Percentiles rank a stretch among this genome's conserved stretches.
Conservation (phyloP, 2,888 invertebrate species). For the Drosophila paracracens region DNA sequence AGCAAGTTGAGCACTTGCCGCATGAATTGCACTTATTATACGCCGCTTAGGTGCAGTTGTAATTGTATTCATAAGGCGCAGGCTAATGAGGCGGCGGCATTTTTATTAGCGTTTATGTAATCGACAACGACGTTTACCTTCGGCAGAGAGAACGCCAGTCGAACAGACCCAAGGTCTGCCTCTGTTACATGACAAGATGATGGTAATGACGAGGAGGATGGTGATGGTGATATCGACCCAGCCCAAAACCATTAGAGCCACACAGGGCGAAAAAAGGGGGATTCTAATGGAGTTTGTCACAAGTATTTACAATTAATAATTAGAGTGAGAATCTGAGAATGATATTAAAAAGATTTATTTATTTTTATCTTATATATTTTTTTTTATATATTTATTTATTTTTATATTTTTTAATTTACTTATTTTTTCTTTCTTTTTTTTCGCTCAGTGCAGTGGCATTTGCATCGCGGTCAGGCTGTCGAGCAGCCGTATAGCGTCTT, state of each 20-base stretch:
- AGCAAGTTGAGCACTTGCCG: constrained; percentile 46
- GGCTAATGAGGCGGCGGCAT: constrained; percentile 69
- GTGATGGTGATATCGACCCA: constrained; percentile 37
- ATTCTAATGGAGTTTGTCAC: not conserved
- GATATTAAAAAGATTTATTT: not conserved
- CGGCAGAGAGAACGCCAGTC: constrained; percentile 56
- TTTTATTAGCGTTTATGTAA: constrained; percentile 72
- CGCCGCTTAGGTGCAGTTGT: constrained; percentile 39
- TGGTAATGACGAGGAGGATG: constrained; percentile 3
- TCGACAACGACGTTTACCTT: constrained; percentile 54
- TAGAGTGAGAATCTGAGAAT: not conserved
- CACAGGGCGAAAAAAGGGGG: not conserved
- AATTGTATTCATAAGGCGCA: constrained; percentile 54
- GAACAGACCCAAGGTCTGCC: constrained; percentile 49
- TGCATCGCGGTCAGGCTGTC: constrained; percentile 46
- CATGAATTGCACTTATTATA: constrained; percentile 71
- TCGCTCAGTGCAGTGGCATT: constrained; percentile 54
- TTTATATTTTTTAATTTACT: not conserved
- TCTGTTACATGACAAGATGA: constrained; percentile 23
- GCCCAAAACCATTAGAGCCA: constrained; percentile 64
- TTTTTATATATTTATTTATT: not conserved
- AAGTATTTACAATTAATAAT: not conserved
- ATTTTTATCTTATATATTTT: not conserved
- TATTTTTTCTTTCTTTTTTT: not conserved
- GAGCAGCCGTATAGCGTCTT: constrained; percentile 37